Base-by-base conservation (phyloP, 2,888 invertebrate genomes). In the Boloria selene region DNA sequence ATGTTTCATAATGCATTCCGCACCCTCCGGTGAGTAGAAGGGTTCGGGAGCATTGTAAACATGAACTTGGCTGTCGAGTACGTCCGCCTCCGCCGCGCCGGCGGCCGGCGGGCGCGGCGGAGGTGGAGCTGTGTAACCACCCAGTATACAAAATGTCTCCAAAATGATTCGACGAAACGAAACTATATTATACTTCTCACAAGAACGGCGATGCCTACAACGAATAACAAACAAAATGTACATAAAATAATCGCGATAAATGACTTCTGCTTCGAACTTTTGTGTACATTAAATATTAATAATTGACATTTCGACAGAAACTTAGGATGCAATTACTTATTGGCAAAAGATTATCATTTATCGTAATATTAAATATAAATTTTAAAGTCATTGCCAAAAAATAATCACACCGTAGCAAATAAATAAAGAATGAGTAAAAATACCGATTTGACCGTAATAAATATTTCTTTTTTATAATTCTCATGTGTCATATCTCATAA, bases 161-260 rank as follows among this genome's bases (percentile, higher is more conserved):
- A 64, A 59, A 63, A 58, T 18, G 44, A 16, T 49, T n/a, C 31
- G 17, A 60, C 67, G 65, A 65, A 56, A 65, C 67, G 51, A 58
- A 64, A 89, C 89, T 82, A 90, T 91, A 90, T 91, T 90, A 90
- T 91, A 91, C 88, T 88, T 88, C 88, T 87, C 87, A 86, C 84
- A 72, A 78, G 70, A 73, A 73, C 70, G 72, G 70, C 74, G 74
- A 77, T 75, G 5, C 26, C 4, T 44, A 58, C 16, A 38, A 75
- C 69, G 73, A 58, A 50, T 60, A 62, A 51, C 45, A 51, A 63
- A 60, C n/a, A 56, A 18, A 16, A 54, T 42, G 38, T 42, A 59
- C 44, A 52, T 16, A 16, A 51, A 62, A 54, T 18, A 45, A 72
- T 72, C 53, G 65, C 72, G 71, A 70, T 59, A 72, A 67, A 44